These are phyloP conservation scores for Gymnogyps californianus DNA, from an alignment of 2,113 vertebrate species.

Conservation along the genomic window DNA sequence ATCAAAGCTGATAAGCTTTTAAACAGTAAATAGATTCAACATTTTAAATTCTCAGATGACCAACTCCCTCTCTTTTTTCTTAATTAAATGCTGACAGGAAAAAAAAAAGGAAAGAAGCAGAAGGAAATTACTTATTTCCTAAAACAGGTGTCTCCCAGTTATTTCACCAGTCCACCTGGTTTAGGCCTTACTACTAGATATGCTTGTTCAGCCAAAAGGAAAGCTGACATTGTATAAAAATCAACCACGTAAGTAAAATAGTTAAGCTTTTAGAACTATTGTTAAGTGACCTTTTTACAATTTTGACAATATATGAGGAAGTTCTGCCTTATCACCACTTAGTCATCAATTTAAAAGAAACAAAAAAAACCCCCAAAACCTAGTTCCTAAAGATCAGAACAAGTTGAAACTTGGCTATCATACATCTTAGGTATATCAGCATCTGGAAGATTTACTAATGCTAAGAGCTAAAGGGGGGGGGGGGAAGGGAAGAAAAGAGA, in stretches of 20 bases:
- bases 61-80: neutral
- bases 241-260: neutral
- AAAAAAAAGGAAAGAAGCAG: neutral
- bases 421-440: neutral
- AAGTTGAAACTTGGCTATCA: neutral
- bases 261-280: neutral
- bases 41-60: neutral
- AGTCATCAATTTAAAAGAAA: neutral
- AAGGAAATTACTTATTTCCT: conserved; percentile 44
- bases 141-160: neutral
- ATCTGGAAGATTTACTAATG: neutral
- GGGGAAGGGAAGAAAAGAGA: too few species aligned
- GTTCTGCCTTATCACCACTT: neutral
- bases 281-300: neutral
- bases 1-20: neutral
- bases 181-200: neutral
- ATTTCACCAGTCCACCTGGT: neutral
- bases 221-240: neutral
- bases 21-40: neutral
- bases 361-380: neutral
- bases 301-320: neutral
- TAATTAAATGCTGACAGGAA: neutral
- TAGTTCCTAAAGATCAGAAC: neutral
- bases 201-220: neutral
- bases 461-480: neutral